Evolutionary conservation across 64 coral and sea anemone genomes (phyloP).

Genomic region (Pocillopora damicornis): DNA sequence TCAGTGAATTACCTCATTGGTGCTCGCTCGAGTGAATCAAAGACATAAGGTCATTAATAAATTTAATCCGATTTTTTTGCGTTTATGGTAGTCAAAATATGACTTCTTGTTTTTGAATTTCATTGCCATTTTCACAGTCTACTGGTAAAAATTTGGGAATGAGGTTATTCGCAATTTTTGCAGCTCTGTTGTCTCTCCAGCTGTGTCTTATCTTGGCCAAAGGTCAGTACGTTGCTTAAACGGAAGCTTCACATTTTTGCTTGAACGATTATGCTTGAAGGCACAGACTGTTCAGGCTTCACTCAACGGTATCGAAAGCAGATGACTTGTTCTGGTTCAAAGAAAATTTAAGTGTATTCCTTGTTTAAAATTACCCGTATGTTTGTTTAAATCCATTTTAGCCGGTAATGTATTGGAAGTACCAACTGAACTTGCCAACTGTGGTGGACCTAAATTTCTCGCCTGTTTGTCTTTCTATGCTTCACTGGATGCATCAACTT

Average conservation of each 20-base stretch:
- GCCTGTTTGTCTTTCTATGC: background rate
- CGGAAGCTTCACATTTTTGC: background rate
- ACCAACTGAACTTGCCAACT: background rate
- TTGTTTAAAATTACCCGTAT: no score
- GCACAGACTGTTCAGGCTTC: background rate
- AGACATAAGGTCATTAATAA: constrained; percentile 15
- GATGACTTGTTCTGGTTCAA: no score
- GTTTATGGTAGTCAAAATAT: constrained; percentile 12
- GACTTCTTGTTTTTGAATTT: constrained; percentile 17
- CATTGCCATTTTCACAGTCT: background rate
- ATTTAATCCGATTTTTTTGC: background rate
- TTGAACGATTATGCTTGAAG: background rate
- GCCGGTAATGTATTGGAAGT: background rate
- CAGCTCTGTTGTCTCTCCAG: background rate
- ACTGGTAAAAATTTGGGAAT: background rate
- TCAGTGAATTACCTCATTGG: constrained; percentile 40
- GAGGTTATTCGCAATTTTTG: background rate
- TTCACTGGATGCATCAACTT: no score
- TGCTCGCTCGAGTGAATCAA: background rate
- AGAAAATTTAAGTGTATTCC: no score
- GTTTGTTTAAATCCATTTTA: background rate
- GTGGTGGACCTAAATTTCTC: background rate
- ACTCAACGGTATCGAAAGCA: background rate
- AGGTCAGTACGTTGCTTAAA: background rate
- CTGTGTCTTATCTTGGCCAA: constrained; percentile 5